phyloP scores from a whole-genome alignment of 92 coral and sea anemone species.

The Virgularia gustaviana region DNA sequence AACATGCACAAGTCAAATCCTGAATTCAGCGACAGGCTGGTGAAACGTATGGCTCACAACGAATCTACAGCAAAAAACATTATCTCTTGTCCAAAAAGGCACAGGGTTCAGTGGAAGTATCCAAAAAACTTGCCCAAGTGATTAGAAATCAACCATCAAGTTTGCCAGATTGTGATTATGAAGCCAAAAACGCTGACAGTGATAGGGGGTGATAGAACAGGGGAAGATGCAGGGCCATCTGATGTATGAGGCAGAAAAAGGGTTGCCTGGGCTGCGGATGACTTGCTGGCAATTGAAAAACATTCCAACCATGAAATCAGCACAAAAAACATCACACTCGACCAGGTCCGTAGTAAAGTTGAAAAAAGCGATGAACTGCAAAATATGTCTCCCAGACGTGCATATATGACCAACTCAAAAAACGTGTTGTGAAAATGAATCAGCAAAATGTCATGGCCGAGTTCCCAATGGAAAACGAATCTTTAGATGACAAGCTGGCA shows the following conservation, averaged over 20 bases:
- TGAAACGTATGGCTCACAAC: neutral
- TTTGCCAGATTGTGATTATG: too few relatives aligned
- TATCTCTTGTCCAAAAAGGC: conserved; percentile 3
- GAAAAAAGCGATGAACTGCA: neutral
- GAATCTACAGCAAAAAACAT: conserved; percentile 14
- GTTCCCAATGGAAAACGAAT: neutral
- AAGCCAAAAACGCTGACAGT: neutral
- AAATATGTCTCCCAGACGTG: conserved; percentile 17
- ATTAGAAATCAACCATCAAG: too few relatives aligned
- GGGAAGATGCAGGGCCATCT: too few relatives aligned
- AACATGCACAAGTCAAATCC: conserved; percentile 17
- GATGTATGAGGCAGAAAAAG: too few relatives aligned
- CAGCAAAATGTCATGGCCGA: too few relatives aligned
- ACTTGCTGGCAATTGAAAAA: neutral
- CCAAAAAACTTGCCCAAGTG: neutral
- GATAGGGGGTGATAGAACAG: too few relatives aligned
- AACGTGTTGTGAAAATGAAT: too few relatives aligned
- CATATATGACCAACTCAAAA: conserved; percentile 1
- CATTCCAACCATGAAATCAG: neutral
- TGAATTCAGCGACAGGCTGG: neutral
- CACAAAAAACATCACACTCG: neutral
- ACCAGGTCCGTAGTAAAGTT: neutral
- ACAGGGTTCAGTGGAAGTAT: conserved; percentile 4
- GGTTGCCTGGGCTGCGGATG: neutral
- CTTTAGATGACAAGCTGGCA: neutral